Base-by-base conservation (phyloP, 2,888 invertebrate species). In the Megastigmus dorsalis region DNA sequence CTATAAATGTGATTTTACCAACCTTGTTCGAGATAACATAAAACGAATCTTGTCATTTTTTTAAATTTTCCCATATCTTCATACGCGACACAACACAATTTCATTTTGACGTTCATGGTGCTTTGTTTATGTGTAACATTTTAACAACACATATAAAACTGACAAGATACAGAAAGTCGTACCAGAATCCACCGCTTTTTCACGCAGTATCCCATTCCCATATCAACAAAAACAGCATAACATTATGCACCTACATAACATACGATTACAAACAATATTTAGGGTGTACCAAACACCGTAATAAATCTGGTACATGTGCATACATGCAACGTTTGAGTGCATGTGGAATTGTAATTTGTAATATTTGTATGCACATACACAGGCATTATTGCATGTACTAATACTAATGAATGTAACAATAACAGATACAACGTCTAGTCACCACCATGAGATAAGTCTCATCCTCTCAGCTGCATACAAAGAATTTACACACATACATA, bases 51-150 rank as follows among this genome's bases (percentile, higher is more conserved):
- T 60, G 30, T 69, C 38, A 52, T 52, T 69, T 52, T 23, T 36
- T 7, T 20, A 43, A 50, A 41, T 18, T 38, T 5, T n/a, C 30
- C 62, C 6, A 43, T 36, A 52, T 30, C 30, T 48, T 38, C 26
- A 23, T 38, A 36, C 18, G 10, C 20, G n/a, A 59, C 15, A 50
- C 15, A 41, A 23, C 13, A 20, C 36, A 41, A 15, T 30, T 62
- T 41, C 38, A 23, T 50, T 33, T 52, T 60, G 60, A 62, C 18
- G 15, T 41, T 54, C 69, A 62, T 62, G 43, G 52, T 50, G 30
- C 45, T 41, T 60, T 60, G 43, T 69, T 60, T 69, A 52, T 20
- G 13, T 36, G n/a, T 36, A 36, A 55, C n/a, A 48, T 67, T 67
- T 45, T 23, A 43, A 26, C 23, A 18, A 55, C 1, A 9, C 5